A percentile compares a stretch with the other conserved stretches of the same genome.
Evolutionary conservation across 2,888 invertebrate genomes (phyloP).

Genomic region (Drosophila seclusa): DNA sequence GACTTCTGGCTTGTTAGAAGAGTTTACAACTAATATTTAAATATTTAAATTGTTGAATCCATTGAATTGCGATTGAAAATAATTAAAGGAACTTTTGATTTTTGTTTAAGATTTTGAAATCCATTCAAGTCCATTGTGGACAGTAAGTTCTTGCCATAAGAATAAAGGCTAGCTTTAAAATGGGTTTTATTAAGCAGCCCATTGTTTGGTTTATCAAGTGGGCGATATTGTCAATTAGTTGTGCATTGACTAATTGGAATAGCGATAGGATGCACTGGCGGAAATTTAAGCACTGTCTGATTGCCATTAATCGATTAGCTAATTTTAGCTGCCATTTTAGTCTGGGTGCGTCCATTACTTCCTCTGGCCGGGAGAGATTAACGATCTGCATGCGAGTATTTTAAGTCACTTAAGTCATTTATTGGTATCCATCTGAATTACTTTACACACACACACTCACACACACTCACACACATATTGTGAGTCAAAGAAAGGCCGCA

Average conservation of each 20-base stretch:
- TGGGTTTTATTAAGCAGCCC: neutral
- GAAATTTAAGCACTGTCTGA: conserved; percentile 14
- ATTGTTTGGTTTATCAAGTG: conserved; percentile 29
- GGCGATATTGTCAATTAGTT: conserved; percentile 51
- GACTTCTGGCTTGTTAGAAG: neutral
- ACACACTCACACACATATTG: conserved; percentile 30
- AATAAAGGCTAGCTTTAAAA: neutral
- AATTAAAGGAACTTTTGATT: neutral
- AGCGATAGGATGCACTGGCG: conserved; percentile 9
- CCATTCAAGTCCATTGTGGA: neutral
- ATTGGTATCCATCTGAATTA: conserved; percentile 59
- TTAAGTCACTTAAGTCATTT: conserved; percentile 71
- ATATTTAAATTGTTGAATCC: neutral
- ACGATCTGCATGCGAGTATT: conserved; percentile 58
- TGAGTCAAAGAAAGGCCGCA: conserved; percentile 44
- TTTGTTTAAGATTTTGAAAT: neutral
- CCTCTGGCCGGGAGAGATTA: conserved; percentile 38
- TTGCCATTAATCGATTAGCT: conserved; percentile 47
- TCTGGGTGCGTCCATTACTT: conserved; percentile 27
- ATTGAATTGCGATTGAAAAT: no score
- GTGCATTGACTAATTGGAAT: conserved; percentile 53
- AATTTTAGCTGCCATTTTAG: conserved; percentile 42
- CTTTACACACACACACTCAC: conserved; percentile 21
- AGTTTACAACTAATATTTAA: neutral
- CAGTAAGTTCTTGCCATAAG: neutral